Percentiles rank a stretch among this genome's conserved stretches.
phyloP scores from a whole-genome alignment of 2,888 invertebrate species.

The Lymantria monacha region DNA sequence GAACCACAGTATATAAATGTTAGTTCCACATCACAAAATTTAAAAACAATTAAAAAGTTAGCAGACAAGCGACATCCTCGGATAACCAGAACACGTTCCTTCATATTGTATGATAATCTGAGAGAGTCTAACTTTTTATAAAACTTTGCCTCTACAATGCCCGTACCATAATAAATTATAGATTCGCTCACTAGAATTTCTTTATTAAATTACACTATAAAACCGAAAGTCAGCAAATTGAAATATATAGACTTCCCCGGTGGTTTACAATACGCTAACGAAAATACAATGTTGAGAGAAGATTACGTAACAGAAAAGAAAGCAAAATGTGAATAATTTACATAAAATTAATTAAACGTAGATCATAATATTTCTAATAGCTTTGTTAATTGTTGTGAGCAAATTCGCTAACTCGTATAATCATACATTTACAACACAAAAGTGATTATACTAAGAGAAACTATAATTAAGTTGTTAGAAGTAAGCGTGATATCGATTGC shows the following conservation, averaged over 20 bases:
- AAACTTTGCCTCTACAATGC: slow-evolving; percentile 28
- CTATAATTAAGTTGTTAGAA: slow-evolving; percentile 13
- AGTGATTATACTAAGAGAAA: background rate
- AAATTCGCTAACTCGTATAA: background rate
- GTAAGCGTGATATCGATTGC: slow-evolving; percentile 20
- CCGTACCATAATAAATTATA: slow-evolving; percentile 24
- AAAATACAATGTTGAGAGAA: background rate
- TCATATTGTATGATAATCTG: slow-evolving; percentile 41
- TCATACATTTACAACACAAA: background rate
- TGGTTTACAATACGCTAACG: background rate
- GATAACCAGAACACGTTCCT: slow-evolving; percentile 22
- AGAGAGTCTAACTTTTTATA: slow-evolving; percentile 37
- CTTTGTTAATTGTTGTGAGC: slow-evolving; percentile 2
- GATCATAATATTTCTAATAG: slow-evolving; percentile 31
- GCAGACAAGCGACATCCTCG: slow-evolving; percentile 13
- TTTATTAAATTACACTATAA: slow-evolving; percentile 26
- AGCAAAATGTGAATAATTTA: slow-evolving; percentile 35
- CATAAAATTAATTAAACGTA: slow-evolving; percentile 37
- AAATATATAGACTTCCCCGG: slow-evolving; percentile 7
- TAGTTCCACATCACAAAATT: slow-evolving; percentile 3
- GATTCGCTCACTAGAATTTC: slow-evolving; percentile 20
- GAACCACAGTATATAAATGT: too few relatives aligned
- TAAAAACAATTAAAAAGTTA: slow-evolving; percentile 33
- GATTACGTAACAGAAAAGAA: slow-evolving; percentile 17
- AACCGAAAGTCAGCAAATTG: slow-evolving; percentile 14